phyloP scores from a whole-genome alignment of 2,888 invertebrate genomes.

The Pristionchus maxplancki region DNA sequence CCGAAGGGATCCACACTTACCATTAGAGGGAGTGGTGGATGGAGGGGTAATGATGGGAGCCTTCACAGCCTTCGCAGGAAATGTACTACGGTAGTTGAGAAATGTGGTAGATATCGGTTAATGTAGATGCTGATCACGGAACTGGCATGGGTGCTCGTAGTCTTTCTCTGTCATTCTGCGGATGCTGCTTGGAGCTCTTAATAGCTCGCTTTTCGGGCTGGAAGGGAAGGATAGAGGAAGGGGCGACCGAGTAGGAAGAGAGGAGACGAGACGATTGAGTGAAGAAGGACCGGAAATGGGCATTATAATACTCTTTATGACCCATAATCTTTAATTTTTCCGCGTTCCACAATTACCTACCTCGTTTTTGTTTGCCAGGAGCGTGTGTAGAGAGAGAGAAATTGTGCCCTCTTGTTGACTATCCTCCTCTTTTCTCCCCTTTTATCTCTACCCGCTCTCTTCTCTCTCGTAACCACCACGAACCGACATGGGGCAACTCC shows the following conservation, averaged over 20 bases:
- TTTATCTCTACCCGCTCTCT: background rate
- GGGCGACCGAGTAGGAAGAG: background rate
- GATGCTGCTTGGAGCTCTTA: background rate
- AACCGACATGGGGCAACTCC: constrained; percentile 23
- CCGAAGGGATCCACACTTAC: background rate
- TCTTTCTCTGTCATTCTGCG: background rate
- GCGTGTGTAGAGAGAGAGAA: constrained; percentile 18
- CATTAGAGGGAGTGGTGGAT: background rate
- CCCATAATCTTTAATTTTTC: background rate
- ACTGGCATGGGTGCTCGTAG: background rate
- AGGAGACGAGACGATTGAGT: background rate
- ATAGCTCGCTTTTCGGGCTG: background rate
- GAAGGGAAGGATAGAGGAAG: background rate
- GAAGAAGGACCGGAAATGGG: background rate
- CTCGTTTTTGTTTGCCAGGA: background rate
- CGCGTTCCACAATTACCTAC: background rate
- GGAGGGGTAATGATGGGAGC: background rate
- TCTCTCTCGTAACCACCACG: background rate
- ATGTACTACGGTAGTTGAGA: too few species aligned
- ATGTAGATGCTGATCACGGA: background rate
- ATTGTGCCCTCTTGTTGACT: constrained; percentile 26
- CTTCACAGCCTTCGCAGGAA: background rate
- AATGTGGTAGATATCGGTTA: background rate
- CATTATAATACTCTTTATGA: background rate
- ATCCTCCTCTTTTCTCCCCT: background rate